A percentile compares a stretch with the other conserved stretches of the same genome.
Conservation (phyloP, 53 echinoderm and acorn worm genomes). For the Luidia sarsii region DNA sequence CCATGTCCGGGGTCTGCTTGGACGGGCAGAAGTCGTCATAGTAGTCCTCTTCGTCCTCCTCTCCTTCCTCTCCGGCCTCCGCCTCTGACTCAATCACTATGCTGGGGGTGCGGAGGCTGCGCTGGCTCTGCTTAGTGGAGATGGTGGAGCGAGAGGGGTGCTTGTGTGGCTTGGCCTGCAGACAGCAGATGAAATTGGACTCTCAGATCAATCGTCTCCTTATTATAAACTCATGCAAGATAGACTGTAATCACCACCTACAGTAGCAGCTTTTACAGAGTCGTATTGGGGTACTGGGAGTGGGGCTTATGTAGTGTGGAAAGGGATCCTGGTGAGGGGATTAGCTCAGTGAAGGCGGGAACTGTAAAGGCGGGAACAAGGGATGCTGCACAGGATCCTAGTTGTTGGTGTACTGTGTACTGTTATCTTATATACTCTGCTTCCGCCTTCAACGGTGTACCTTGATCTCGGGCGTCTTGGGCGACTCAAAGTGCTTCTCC, state of each 20-base stretch:
- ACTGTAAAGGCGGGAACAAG: too few relatives aligned
- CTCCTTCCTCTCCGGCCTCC: neutral
- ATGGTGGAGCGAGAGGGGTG: slow-evolving; percentile 69
- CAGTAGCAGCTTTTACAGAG: too few relatives aligned
- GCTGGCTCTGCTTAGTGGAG: slow-evolving; percentile 78
- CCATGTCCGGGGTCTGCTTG: slow-evolving; percentile 58
- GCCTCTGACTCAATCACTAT: slow-evolving; percentile 35
- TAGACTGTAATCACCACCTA: neutral
- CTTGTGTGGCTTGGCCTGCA: slow-evolving; percentile 49
- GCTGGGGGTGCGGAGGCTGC: slow-evolving; percentile 72
- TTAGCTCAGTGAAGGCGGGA: too few relatives aligned
- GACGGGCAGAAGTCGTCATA: slow-evolving; percentile 48
- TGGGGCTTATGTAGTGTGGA: too few relatives aligned
- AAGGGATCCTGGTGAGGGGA: too few relatives aligned
- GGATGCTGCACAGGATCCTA: too few relatives aligned
- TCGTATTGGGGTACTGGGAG: neutral
- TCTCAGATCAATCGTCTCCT: too few relatives aligned
- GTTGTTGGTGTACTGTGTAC: too few relatives aligned
- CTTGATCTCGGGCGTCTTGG: slow-evolving; percentile 46
- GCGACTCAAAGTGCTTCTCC: slow-evolving; percentile 73
- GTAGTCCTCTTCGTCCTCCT: slow-evolving; percentile 66
- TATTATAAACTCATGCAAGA: too few relatives aligned
- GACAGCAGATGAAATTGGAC: too few relatives aligned
- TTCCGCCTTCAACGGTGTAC: neutral
- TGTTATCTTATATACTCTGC: too few relatives aligned